These are phyloP conservation scores for Nomia melanderi DNA, from an alignment of 1,140 invertebrate species.

Conservation along the genomic window DNA sequence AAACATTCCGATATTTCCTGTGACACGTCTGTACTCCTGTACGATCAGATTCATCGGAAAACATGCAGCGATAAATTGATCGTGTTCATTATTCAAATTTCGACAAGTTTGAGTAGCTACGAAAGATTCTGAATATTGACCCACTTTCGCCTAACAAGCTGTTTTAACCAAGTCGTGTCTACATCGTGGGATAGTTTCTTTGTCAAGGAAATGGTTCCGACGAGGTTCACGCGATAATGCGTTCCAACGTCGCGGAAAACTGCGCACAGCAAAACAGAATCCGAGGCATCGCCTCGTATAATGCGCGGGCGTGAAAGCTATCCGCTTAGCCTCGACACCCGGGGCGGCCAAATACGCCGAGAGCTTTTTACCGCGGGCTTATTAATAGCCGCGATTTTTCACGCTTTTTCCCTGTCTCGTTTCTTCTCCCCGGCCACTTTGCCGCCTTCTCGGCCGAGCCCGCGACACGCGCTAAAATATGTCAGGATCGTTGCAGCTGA, in stretches of 20 bases:
- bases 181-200: neutral
- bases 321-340: slow-evolving; percentile 22
- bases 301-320: slow-evolving; percentile 10
- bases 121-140: too few relatives aligned
- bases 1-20: neutral
- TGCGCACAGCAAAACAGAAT: neutral
- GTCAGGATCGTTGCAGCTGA: slow-evolving; percentile 38
- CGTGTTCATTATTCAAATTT: too few relatives aligned
- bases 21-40: too few relatives aligned
- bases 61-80: too few relatives aligned
- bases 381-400: slow-evolving; percentile 69
- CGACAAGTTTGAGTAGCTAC: too few relatives aligned
- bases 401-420: slow-evolving; percentile 43
- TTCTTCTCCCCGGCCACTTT: neutral
- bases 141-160: too few relatives aligned
- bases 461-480: slow-evolving; percentile 53
- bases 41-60: too few relatives aligned
- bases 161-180: too few relatives aligned
- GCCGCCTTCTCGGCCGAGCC: neutral
- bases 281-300: slow-evolving; percentile 8
- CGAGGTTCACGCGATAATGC: neutral
- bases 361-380: slow-evolving; percentile 60
- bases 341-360: slow-evolving; percentile 39
- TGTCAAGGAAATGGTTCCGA: slow-evolving; percentile 20
- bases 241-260: slow-evolving; percentile 1